phyloP scores from a whole-genome alignment of 2,888 invertebrate genomes.

The Epicampocera succincta region DNA sequence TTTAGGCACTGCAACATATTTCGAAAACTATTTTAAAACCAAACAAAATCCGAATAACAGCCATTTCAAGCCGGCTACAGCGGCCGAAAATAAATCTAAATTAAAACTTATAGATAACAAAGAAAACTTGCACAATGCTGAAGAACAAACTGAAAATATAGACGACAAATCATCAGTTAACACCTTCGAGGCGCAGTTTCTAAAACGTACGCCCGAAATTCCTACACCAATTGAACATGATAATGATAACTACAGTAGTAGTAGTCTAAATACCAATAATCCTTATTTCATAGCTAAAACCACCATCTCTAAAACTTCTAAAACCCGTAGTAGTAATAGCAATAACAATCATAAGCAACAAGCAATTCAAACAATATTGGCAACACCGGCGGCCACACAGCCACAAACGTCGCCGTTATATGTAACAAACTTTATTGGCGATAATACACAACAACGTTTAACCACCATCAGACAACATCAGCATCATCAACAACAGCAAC shows the following conservation, averaged over 20 bases:
- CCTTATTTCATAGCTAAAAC: constrained; percentile 54
- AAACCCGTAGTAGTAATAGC: constrained; percentile 68
- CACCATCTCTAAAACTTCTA: constrained; percentile 18
- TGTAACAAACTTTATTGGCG: constrained; percentile 83
- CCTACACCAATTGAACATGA: constrained; percentile 39
- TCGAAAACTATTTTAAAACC: constrained; percentile 81
- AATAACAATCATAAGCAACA: constrained; percentile 43
- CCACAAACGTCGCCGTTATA: constrained; percentile 80
- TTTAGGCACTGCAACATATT: constrained; percentile 74
- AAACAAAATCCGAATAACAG: constrained; percentile 74
- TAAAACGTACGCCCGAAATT: constrained; percentile 78
- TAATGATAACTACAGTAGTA: constrained; percentile 72
- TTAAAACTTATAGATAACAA: constrained; percentile 52
- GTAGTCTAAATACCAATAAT: constrained; percentile 64
- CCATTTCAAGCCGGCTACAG: constrained; percentile 64
- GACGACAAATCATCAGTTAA: constrained; percentile 45
- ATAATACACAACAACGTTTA: constrained; percentile 80
- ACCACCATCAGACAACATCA: constrained; percentile 73
- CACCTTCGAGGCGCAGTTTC: constrained; percentile 75
- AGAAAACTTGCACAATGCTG: constrained; percentile 59
- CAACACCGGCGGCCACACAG: constrained; percentile 56
- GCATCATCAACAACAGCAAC: constrained; percentile 67
- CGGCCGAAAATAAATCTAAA: constrained; percentile 70
- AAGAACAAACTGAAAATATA: constrained; percentile 52
- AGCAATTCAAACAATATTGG: constrained; percentile 31